Percentiles rank a stretch among this genome's conserved stretches.
Evolutionary conservation across 2,888 invertebrate species (phyloP).

Genomic region (Sesamia inferens): DNA sequence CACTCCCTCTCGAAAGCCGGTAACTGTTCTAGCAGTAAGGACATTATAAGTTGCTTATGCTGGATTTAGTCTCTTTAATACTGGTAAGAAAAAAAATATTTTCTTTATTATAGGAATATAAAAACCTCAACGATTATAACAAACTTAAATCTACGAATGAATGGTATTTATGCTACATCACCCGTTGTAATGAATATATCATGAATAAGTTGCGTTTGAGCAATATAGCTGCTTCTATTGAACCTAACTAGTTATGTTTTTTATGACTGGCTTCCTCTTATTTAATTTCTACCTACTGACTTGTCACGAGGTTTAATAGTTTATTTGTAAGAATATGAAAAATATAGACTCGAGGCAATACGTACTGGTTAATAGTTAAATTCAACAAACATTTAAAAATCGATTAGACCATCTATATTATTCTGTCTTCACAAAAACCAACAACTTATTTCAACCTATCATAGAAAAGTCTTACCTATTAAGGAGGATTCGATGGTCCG

Average conservation of each 20-base stretch:
- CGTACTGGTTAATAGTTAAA: background rate
- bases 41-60: too few relatives aligned
- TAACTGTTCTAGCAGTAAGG: too few relatives aligned
- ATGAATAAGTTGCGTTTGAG: constrained; percentile 27
- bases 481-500: too few relatives aligned
- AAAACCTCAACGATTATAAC: background rate
- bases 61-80: background rate
- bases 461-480: background rate
- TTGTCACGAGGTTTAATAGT: background rate
- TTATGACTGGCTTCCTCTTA: constrained; percentile 8
- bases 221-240: constrained; percentile 28
- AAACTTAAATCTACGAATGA: background rate
- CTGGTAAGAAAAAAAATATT: background rate
- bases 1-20: too few relatives aligned
- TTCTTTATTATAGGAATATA: background rate
- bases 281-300: constrained; percentile 5
- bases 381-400: background rate
- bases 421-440: background rate
- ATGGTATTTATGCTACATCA: constrained; percentile 38
- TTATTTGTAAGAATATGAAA: constrained; percentile 4
- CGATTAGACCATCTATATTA: background rate
- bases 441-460: too few relatives aligned
- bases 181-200: constrained; percentile 41
- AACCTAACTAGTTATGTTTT: constrained; percentile 13
- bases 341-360: background rate